phyloP scores from a whole-genome alignment of 2,797 vertebrate genomes.

The Pseudochromis fuscus region DNA sequence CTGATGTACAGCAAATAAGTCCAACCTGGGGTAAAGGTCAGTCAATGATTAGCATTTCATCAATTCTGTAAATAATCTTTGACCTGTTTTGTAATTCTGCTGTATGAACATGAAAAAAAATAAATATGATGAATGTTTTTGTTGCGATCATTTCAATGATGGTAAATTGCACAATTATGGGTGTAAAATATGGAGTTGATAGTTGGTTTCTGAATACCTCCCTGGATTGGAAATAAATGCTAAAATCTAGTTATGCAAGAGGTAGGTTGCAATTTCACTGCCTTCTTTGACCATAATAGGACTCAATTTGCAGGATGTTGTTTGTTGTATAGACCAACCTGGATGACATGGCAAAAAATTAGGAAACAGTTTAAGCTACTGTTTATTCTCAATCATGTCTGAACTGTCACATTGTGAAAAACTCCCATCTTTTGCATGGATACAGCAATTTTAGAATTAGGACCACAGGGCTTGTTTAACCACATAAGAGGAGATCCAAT shows the following conservation, averaged over 20 bases:
- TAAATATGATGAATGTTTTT: not conserved
- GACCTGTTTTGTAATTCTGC: slow-evolving; percentile 5
- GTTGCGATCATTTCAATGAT: not conserved
- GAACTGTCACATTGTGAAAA: slow-evolving; percentile 30
- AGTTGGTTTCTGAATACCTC: slow-evolving; percentile 2
- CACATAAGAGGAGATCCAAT: slow-evolving; percentile 30
- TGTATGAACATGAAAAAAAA: not conserved
- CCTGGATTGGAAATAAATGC: slow-evolving; percentile 27
- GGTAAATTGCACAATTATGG: slow-evolving; percentile 15
- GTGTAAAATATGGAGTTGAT: slow-evolving; percentile 1
- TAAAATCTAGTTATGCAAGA: not conserved
- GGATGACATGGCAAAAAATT: not conserved
- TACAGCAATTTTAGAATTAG: slow-evolving; percentile 38
- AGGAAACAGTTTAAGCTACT: slow-evolving; percentile 27
- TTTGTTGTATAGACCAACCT: not conserved
- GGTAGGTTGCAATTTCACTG: not conserved
- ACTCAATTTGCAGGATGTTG: not conserved
- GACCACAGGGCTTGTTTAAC: slow-evolving; percentile 40
- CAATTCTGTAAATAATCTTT: slow-evolving; percentile 30
- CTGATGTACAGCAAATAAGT: not conserved
- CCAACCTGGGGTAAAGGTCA: slow-evolving; percentile 12
- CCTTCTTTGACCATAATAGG: not conserved
- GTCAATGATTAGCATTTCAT: slow-evolving; percentile 9
- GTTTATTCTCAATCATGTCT: slow-evolving; percentile 21
- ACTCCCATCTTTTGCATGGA: not conserved